These are phyloP conservation scores for Drosophila mayri DNA, from an alignment of 1,140 invertebrate genomes.

Conservation along the genomic window DNA sequence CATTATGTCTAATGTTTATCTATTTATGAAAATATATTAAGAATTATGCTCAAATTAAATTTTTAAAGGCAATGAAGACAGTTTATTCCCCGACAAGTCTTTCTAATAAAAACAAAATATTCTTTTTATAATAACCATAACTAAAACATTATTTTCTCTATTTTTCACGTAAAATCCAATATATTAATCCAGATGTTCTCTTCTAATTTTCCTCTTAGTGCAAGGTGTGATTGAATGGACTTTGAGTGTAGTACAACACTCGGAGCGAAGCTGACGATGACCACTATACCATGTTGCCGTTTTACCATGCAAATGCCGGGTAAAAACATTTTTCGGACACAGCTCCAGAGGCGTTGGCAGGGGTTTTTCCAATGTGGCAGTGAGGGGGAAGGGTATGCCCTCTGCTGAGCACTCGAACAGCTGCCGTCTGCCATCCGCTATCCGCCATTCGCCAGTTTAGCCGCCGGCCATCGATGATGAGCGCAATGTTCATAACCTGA, in stretches of 20 bases:
- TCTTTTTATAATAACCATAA: no score
- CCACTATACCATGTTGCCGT: conserved; percentile 59
- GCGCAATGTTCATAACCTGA: conserved; percentile 73
- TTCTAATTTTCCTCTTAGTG: neutral
- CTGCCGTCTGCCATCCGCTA: conserved; percentile 47
- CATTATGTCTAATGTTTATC: neutral
- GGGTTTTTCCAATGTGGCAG: neutral
- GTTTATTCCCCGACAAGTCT: neutral
- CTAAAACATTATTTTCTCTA: neutral
- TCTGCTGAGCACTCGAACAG: conserved; percentile 22
- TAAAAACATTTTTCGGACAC: conserved; percentile 77
- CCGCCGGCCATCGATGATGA: conserved; percentile 67
- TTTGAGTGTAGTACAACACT: conserved; percentile 73
- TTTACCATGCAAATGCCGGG: conserved; percentile 73
- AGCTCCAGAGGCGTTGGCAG: conserved; percentile 60
- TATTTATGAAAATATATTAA: neutral
- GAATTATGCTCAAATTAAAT: neutral
- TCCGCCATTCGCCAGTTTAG: conserved; percentile 44
- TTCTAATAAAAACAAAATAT: no score
- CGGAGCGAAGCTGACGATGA: conserved; percentile 45
- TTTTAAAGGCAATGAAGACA: neutral
- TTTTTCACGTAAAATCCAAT: neutral
- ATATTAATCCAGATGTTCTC: neutral
- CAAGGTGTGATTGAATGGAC: conserved; percentile 68
- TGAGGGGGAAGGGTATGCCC: neutral